Conservation (phyloP, 1,140 invertebrate genomes). For the Formica exsecta region DNA sequence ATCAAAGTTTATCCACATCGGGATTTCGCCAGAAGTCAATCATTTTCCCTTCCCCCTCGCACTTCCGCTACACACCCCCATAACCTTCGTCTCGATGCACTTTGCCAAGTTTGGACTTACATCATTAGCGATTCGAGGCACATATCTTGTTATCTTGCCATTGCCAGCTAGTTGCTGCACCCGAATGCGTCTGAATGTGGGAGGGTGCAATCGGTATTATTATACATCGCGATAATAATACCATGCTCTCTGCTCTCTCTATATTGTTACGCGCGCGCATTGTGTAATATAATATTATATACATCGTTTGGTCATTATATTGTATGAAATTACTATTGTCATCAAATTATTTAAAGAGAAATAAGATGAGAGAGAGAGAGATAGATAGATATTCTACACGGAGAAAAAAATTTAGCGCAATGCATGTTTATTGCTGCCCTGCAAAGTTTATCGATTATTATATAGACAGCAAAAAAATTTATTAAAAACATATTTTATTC, state of each 20-base stretch:
- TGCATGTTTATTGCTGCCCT: neutral
- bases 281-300: neutral
- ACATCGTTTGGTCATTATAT: neutral
- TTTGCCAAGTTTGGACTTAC: conserved; percentile 55
- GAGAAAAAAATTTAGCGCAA: neutral
- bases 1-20: conserved; percentile 44
- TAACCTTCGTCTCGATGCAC: conserved; percentile 27
- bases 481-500: neutral
- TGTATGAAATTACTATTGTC: neutral
- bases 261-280: neutral
- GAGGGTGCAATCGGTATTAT: conserved; percentile 3
- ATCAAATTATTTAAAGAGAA: neutral
- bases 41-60: neutral
- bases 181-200: neutral
- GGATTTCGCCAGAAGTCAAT: neutral
- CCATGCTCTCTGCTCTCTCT: neutral
- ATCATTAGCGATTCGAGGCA: conserved; percentile 58
- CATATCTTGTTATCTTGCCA: conserved; percentile 63
- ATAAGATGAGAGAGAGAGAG: neutral
- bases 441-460: neutral
- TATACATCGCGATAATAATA: conserved; percentile 21
- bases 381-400: neutral
- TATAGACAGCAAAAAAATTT: neutral
- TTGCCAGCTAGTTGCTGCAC: conserved; percentile 48
- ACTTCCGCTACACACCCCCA: neutral